phyloP scores from a whole-genome alignment of 2,888 invertebrate genomes.

The Tanaodytes sp. region DNA sequence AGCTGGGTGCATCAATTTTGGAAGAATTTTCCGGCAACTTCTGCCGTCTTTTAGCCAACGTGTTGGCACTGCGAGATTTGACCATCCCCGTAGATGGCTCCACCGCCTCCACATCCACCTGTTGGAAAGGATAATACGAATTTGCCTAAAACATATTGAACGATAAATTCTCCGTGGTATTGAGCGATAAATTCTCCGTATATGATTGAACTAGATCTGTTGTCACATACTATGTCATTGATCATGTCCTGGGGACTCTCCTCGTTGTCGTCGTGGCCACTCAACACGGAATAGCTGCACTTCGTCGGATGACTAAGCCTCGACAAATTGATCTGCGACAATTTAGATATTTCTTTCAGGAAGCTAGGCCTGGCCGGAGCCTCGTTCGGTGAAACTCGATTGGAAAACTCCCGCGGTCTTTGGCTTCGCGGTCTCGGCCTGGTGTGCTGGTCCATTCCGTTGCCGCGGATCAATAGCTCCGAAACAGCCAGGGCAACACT shows the following conservation, averaged over 20 bases:
- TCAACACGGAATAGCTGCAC: slow-evolving; percentile 82
- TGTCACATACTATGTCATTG: neutral
- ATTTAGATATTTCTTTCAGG: slow-evolving; percentile 80
- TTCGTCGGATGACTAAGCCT: slow-evolving; percentile 77
- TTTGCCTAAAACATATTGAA: slow-evolving; percentile 62
- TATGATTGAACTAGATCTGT: too few relatives aligned
- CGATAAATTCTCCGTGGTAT: too few relatives aligned
- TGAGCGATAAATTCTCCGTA: too few relatives aligned
- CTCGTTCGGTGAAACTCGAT: slow-evolving; percentile 73
- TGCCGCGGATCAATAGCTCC: slow-evolving; percentile 74
- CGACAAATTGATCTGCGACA: slow-evolving; percentile 82
- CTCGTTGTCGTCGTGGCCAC: slow-evolving; percentile 79
- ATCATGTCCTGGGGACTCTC: slow-evolving; percentile 75
- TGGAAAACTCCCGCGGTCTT: slow-evolving; percentile 67
- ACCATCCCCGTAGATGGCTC: slow-evolving; percentile 72
- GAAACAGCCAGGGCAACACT: slow-evolving; percentile 80
- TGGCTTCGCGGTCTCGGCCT: slow-evolving; percentile 63
- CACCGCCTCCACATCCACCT: slow-evolving; percentile 69
- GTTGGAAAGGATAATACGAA: slow-evolving; percentile 72
- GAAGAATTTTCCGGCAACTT: slow-evolving; percentile 60
- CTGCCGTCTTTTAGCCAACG: slow-evolving; percentile 70
- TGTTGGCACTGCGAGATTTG: slow-evolving; percentile 73
- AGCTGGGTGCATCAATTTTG: slow-evolving; percentile 49
- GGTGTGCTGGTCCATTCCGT: slow-evolving; percentile 63
- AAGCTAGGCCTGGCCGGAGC: slow-evolving; percentile 74